A percentile compares a stretch with the other conserved stretches of the same genome.
Evolutionary conservation across 1,140 invertebrate genomes (phyloP).

Genomic region (Panulirus ornatus): DNA sequence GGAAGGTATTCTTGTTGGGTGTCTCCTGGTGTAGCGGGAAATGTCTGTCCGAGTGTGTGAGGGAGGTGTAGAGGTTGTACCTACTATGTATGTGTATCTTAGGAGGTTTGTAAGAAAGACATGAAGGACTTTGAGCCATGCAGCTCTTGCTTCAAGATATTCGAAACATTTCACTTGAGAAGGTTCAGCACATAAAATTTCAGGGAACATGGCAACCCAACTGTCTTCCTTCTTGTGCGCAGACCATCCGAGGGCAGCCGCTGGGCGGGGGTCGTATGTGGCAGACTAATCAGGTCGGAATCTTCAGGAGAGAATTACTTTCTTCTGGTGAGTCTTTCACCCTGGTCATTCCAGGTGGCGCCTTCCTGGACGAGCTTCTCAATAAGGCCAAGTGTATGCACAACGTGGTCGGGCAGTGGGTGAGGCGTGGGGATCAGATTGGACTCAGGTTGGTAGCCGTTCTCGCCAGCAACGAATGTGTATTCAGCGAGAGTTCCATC

Average conservation of each 20-base stretch:
- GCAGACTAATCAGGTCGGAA: background rate
- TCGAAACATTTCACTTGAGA: too few species aligned
- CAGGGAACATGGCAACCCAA: too few species aligned
- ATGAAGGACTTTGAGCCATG: too few species aligned
- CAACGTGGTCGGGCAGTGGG: slow-evolving; percentile 10
- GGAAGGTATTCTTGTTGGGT: too few species aligned
- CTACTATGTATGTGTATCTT: too few species aligned
- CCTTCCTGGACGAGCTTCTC: background rate
- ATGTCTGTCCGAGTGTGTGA: too few species aligned
- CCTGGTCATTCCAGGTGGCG: slow-evolving; percentile 23
- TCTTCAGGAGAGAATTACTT: background rate
- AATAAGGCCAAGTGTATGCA: background rate
- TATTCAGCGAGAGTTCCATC: background rate
- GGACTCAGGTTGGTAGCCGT: slow-evolving; percentile 15
- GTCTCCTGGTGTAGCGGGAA: too few species aligned
- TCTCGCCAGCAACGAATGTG: slow-evolving; percentile 28
- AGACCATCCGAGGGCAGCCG: slow-evolving; percentile 19
- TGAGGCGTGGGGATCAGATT: background rate
- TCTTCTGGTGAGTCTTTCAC: slow-evolving; percentile 1
- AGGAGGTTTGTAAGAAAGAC: too few species aligned
- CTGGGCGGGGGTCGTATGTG: slow-evolving; percentile 9
- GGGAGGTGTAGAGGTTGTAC: too few species aligned
- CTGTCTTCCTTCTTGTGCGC: too few species aligned
- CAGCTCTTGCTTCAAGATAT: too few species aligned
- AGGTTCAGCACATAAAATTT: too few species aligned